A percentile compares a stretch with the other conserved stretches of the same genome.
Conservation (phyloP, 2,797 vertebrate genomes). For the Gephyroberyx darwinii region DNA sequence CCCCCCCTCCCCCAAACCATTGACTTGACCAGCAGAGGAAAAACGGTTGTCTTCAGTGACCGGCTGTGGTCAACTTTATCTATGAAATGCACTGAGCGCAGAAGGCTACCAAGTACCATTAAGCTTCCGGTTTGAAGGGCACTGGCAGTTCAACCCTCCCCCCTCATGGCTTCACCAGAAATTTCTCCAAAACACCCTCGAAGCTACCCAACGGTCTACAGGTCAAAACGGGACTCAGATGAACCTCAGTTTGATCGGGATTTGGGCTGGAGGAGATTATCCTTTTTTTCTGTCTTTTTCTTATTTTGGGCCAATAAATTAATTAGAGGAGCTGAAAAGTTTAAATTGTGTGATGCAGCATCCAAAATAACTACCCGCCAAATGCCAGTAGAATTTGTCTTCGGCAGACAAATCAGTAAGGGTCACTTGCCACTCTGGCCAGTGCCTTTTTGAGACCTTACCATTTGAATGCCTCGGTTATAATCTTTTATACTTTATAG, state of each 20-base stretch:
- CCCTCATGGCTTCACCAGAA: neutral
- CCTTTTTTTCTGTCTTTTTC: neutral
- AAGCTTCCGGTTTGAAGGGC: conserved; percentile 31
- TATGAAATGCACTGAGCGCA: conserved; percentile 42
- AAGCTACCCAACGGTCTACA: neutral
- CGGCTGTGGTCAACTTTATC: conserved; percentile 13
- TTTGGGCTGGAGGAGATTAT: neutral
- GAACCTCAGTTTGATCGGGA: neutral
- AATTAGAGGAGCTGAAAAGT: conserved; percentile 2
- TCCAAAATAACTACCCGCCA: too few relatives aligned
- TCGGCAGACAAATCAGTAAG: too few relatives aligned
- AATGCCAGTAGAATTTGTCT: too few relatives aligned
- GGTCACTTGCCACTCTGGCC: too few relatives aligned
- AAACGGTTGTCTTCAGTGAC: conserved; percentile 21
- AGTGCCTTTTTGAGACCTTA: too few relatives aligned
- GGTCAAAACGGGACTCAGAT: neutral
- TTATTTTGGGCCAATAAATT: neutral
- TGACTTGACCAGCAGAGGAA: conserved; percentile 36
- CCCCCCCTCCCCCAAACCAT: conserved; percentile 33
- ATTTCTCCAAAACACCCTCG: neutral
- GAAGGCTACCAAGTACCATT: conserved; percentile 32
- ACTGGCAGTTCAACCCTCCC: conserved; percentile 16
- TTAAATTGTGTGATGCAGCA: neutral
- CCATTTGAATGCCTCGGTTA: too few relatives aligned
- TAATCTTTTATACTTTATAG: too few relatives aligned